Evolutionary conservation across 2,113 vertebrate species (phyloP).

Genomic region (Coreoperca whiteheadi): DNA sequence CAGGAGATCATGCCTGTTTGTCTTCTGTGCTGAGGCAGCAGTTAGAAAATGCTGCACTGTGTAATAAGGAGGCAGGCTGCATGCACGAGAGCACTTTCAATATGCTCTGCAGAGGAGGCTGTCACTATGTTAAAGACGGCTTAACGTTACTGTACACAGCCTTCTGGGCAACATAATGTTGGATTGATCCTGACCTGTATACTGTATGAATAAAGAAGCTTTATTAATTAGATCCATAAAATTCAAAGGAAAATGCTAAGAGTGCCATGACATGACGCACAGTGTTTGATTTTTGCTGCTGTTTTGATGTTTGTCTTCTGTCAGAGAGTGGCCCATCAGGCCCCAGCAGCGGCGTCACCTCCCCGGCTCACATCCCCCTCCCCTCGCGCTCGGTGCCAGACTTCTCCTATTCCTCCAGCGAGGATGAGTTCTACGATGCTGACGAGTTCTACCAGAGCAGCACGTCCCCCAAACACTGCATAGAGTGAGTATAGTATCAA

Average conservation of each 20-base stretch:
- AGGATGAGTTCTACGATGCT: slow-evolving; percentile 99
- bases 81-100: slow-evolving; percentile 43
- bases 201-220: neutral
- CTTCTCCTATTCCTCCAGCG: slow-evolving; percentile 98
- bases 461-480: slow-evolving; percentile 93
- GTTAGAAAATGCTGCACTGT: slow-evolving; percentile 64
- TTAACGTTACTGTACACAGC: slow-evolving; percentile 16
- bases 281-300: neutral
- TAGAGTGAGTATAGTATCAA: slow-evolving; percentile 84
- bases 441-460: slow-evolving; percentile 96
- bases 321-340: slow-evolving; percentile 94
- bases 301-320: neutral
- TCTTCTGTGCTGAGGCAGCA: slow-evolving; percentile 70
- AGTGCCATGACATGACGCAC: neutral
- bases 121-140: slow-evolving; percentile 31
- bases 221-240: neutral
- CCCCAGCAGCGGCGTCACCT: slow-evolving; percentile 94
- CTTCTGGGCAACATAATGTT: neutral
- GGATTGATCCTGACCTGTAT: neutral
- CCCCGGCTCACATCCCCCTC: slow-evolving; percentile 94
- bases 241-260: neutral
- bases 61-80: slow-evolving; percentile 63
- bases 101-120: slow-evolving; percentile 64
- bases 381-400: slow-evolving; percentile 96
- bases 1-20: slow-evolving; percentile 46